Conservation (phyloP, 2,888 invertebrate species). For the Protophormia terraenovae region DNA sequence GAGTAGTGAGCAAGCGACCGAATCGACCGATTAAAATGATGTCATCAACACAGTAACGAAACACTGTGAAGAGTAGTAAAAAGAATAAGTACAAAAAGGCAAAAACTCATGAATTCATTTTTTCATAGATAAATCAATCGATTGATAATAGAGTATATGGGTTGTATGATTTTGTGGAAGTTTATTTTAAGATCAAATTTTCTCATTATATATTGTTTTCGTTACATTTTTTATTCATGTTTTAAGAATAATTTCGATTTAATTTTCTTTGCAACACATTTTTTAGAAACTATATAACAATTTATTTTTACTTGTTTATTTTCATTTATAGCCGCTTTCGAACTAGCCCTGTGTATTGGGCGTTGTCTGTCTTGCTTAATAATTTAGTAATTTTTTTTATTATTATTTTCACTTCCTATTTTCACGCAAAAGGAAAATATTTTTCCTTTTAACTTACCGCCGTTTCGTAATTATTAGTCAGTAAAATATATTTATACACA, state of each 20-base stretch:
- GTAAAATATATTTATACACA: conserved; percentile 42
- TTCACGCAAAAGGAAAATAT: conserved; percentile 41
- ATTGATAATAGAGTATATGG: conserved; percentile 36
- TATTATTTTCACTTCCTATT: conserved; percentile 58
- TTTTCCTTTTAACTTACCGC: conserved; percentile 66
- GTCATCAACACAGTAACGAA: conserved; percentile 69
- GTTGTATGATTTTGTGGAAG: background rate
- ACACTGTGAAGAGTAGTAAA: conserved; percentile 21
- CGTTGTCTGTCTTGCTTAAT: conserved; percentile 68
- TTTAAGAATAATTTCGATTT: background rate
- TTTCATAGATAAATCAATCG: conserved; percentile 61
- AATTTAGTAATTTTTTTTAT: conserved; percentile 34
- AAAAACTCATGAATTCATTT: conserved; percentile 24
- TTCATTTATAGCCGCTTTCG: conserved; percentile 58
- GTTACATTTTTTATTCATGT: background rate
- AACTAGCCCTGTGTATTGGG: conserved; percentile 55
- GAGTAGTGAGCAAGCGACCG: conserved; percentile 47
- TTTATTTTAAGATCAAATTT: conserved; percentile 2
- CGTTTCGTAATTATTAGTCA: conserved; percentile 61
- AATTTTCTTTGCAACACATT: background rate
- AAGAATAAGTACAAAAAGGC: conserved; percentile 26
- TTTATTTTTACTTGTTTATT: conserved; percentile 40
- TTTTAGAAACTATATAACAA: conserved; percentile 2
- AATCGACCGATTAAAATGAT: conserved; percentile 68
- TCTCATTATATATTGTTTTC: background rate